Percentiles rank a stretch among this genome's conserved stretches.
These are phyloP conservation scores for Scolanthus callimorphus DNA, from an alignment of 92 coral and sea anemone species.

Conservation along the genomic window DNA sequence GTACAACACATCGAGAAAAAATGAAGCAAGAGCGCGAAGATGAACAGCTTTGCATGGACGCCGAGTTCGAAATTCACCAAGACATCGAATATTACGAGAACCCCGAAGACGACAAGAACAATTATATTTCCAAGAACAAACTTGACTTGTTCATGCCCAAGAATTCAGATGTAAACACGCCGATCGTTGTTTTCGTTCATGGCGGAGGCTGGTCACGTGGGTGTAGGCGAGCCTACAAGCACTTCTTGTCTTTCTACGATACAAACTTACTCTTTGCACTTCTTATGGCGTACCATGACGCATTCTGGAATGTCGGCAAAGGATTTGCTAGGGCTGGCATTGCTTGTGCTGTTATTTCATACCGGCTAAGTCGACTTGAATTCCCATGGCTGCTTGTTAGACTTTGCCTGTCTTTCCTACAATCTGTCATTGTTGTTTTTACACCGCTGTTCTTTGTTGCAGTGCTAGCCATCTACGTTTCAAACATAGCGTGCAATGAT, in stretches of 20 bases:
- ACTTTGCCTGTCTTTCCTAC: conserved; percentile 17
- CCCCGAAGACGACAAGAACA: background rate
- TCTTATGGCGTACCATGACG: conserved; percentile 32
- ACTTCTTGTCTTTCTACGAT: conserved; percentile 46
- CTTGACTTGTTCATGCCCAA: conserved; percentile 57
- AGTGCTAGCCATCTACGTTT: background rate
- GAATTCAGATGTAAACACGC: conserved; percentile 1
- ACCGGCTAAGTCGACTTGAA: conserved; percentile 57
- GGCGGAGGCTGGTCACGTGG: conserved; percentile 74
- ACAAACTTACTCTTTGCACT: conserved; percentile 48
- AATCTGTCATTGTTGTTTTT: conserved; percentile 33
- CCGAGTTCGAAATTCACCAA: background rate
- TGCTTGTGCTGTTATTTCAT: conserved; percentile 67
- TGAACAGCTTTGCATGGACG: no score
- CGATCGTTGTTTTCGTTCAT: conserved; percentile 58
- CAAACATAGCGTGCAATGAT: background rate
- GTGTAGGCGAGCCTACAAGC: conserved; percentile 29
- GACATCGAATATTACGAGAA: background rate
- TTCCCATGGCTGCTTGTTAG: conserved; percentile 41
- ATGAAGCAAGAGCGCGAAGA: no score
- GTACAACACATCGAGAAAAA: no score
- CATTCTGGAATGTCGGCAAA: conserved; percentile 57
- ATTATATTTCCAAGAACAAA: conserved; percentile 18
- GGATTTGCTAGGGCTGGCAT: conserved; percentile 49
- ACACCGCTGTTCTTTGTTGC: conserved; percentile 30